These are phyloP conservation scores for Steinernema scapterisci DNA, from an alignment of 2,888 invertebrate species.

Conservation along the genomic window DNA sequence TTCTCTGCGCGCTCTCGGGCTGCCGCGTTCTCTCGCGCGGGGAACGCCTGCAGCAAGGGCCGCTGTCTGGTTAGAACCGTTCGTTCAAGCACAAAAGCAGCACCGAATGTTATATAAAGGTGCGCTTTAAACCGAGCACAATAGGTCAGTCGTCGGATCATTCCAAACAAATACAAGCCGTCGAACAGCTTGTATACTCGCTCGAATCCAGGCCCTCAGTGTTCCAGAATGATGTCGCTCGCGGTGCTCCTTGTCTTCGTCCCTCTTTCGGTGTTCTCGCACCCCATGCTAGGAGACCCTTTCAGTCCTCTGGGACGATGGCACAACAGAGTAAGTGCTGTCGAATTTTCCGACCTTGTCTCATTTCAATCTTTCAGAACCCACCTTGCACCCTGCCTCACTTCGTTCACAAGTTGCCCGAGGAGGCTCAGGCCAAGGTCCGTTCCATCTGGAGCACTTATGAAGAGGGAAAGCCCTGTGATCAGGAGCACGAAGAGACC, in stretches of 20 bases:
- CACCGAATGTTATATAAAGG: conserved; percentile 13
- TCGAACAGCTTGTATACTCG: neutral
- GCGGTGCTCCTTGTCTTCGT: neutral
- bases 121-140: neutral
- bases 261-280: neutral
- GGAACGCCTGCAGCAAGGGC: conserved; percentile 1
- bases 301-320: conserved; percentile 63
- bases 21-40: neutral
- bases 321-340: conserved; percentile 57
- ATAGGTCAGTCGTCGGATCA: conserved; percentile 25
- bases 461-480: conserved; percentile 55
- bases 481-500: conserved; percentile 53
- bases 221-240: neutral
- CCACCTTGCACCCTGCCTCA: conserved; percentile 57
- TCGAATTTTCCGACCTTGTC: no score
- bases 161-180: conserved; percentile 19
- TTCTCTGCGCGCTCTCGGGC: conserved; percentile 16
- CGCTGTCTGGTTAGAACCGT: neutral
- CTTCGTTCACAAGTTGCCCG: conserved; percentile 56
- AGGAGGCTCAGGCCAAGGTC: conserved; percentile 55
- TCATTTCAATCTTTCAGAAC: conserved; percentile 48
- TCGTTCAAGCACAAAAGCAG: conserved; percentile 30
- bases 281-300: conserved; percentile 47
- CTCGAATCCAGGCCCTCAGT: neutral
- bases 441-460: conserved; percentile 61